A percentile compares a stretch with the other conserved stretches of the same genome.
Evolutionary conservation across 2,888 invertebrate species (phyloP).

Genomic region (Busseola fusca): DNA sequence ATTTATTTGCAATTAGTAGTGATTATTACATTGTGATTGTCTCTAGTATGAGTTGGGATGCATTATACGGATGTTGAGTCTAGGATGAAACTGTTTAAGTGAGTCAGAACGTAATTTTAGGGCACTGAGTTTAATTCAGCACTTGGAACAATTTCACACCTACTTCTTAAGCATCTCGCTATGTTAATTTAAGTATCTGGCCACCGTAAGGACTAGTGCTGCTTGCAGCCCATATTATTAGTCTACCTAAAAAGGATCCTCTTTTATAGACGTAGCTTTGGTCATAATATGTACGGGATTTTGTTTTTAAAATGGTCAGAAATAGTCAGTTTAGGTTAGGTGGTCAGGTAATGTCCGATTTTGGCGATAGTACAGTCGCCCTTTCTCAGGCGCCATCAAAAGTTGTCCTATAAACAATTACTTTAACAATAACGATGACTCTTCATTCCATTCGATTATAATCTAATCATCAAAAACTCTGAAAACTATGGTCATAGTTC

Average conservation of each 20-base stretch:
- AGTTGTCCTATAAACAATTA: not conserved
- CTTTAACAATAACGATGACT: not conserved
- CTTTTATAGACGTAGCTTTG: too few species aligned
- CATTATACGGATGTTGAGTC: not conserved
- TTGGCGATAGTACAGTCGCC: too few species aligned
- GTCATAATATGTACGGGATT: too few species aligned
- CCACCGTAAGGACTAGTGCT: too few species aligned
- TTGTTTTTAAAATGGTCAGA: too few species aligned
- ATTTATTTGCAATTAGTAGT: slow-evolving; percentile 39
- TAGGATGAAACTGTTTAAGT: slow-evolving; percentile 15
- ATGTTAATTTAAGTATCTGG: not conserved
- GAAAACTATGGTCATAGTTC: not conserved
- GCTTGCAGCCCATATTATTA: too few species aligned
- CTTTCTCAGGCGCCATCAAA: not conserved
- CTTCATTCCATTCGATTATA: not conserved
- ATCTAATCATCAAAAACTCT: not conserved
- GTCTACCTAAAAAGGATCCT: too few species aligned
- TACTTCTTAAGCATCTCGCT: not conserved
- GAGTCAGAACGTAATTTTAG: slow-evolving; percentile 8
- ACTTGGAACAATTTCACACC: slow-evolving; percentile 10
- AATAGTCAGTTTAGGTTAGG: too few species aligned
- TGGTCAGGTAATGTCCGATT: too few species aligned
- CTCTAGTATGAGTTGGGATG: not conserved
- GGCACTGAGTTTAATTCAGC: not conserved
- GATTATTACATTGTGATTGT: not conserved